Base-by-base conservation (phyloP, 2,113 vertebrate species). In the Raja brachyura region DNA sequence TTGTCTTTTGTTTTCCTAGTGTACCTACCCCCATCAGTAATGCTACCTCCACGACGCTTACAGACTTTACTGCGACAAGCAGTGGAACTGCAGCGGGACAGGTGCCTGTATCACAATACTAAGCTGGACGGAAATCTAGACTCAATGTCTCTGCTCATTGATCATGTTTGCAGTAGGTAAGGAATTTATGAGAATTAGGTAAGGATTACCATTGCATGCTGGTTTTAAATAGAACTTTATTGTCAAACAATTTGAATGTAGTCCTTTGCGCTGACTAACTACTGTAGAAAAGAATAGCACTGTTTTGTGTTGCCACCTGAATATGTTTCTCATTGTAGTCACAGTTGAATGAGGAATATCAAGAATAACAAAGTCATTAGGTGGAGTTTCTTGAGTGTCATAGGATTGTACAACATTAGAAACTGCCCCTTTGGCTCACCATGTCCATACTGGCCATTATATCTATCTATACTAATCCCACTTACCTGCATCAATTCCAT, bases 61-160 rank as follows among this genome's bases (percentile, higher is more conserved):
- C 98, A 99, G 96, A 98, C 97, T 76, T 96, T 99, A 61, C 96
- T 99, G 22, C 97, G 98, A 94, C 98, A 99, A 95, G 98, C 98
- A 0, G 98, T 99, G 94, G 98, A 99, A 93, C 96, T 99, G 56
- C 98, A 99, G 95, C 96, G 98, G 94, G 98, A 99, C 94, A 98
- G 98, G 94, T 99, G 98, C 95, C 97, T 99, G 66, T 99, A 99
- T 93, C 98, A 99, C 95, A 99, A 99, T 94, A 99, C 98, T 93
- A 98, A 98, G 95, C 97, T 99, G 94, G 98, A 99, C 94, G 97
- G 95, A 79, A 98, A 96, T 73, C 96, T 99, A 95, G 98, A 99
- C 93, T 98, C 98, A 14, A 98, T 99, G 93, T 99, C 98, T 93
- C 96, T 99, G 94, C 97, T 99, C 93, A 96, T 99, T 95, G 98